Evolutionary conservation across 2,797 vertebrate genomes (phyloP).

Genomic region (Sparidentex hasta): DNA sequence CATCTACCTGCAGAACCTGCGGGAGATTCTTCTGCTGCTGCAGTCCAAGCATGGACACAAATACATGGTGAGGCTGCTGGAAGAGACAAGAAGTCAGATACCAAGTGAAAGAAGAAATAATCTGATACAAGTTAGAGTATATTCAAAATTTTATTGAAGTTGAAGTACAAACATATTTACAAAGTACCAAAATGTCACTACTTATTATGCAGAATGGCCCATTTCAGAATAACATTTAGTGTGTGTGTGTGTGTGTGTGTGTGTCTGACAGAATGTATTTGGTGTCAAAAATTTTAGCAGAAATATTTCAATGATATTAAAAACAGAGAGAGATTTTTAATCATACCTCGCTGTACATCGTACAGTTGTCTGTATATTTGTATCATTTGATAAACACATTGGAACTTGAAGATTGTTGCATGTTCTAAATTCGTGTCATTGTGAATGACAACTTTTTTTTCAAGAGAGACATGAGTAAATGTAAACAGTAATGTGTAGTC

Average conservation of each 20-base stretch:
- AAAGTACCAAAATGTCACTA: neutral
- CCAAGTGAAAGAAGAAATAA: neutral
- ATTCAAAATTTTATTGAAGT: neutral
- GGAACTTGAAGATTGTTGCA: too few species aligned
- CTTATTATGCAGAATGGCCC: neutral
- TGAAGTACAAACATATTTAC: neutral
- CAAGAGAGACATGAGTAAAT: neutral
- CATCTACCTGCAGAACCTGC: slow-evolving; percentile 85
- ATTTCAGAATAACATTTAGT: neutral
- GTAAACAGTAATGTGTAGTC: neutral
- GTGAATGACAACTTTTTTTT: neutral
- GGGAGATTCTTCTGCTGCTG: slow-evolving; percentile 90
- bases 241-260: neutral
- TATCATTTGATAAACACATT: too few species aligned
- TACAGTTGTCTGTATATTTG: too few species aligned
- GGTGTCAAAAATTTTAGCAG: too few species aligned
- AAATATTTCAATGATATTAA: too few species aligned
- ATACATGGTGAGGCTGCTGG: slow-evolving; percentile 87
- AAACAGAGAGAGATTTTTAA: too few species aligned
- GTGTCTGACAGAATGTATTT: too few species aligned
- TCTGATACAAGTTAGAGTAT: neutral
- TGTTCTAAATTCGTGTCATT: too few species aligned
- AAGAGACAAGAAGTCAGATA: neutral
- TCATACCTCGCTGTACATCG: too few species aligned
- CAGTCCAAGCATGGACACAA: slow-evolving; percentile 92